Base-by-base conservation (phyloP, 2,888 invertebrate species). In the Frankliniella fusca region DNA sequence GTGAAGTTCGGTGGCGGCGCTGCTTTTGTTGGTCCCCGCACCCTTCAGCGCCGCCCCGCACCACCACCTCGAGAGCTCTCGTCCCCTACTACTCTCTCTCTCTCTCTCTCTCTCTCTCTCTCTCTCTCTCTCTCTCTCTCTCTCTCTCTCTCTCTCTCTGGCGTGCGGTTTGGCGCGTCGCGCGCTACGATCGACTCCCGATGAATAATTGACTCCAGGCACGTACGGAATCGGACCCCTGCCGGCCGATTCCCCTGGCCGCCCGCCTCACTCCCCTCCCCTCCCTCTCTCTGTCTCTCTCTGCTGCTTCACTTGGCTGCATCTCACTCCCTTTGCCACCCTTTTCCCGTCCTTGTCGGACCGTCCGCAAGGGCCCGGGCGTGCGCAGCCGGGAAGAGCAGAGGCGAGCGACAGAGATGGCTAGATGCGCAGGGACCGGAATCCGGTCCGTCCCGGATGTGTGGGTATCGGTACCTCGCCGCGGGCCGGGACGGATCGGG, bases 31-130 rank as follows among this genome's bases (percentile, higher is more conserved):
- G 38, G 38, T 38, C 38, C 38, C 38, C 38, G n/a, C n/a, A 38
- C 38, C 38, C 38, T 38, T 38, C 38, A 38, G 38, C 38, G 38
- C 38, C 38, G 38, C 61, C 12, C n/a, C 61, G 18, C 61, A 61
- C 61, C 61, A 15, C 61, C 61, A 38, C 61, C 61, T 61, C 54
- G n/a, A 54, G 20, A 54, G 12, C 61, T 61, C 61, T 61, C 18
- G 20, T 61, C n/a, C 65, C n/a, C 5, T 65, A 7, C n/a, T n/a
- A 3, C 65, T 65, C 65, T 65, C 65, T 65, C 65, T 65, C 65
- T 65, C 65, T 65, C 65, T n/a, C 65, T 65, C 65, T 65, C 65
- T 65, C 23, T 70, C 70, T 23, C n/a, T 23, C 70, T 70, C 70
- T 23, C 70, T 70, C 70, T 23, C 70, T 23, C 70, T 70, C 70